Conservation (phyloP, 2,888 invertebrate species). For the Eustalomyia histrio region DNA sequence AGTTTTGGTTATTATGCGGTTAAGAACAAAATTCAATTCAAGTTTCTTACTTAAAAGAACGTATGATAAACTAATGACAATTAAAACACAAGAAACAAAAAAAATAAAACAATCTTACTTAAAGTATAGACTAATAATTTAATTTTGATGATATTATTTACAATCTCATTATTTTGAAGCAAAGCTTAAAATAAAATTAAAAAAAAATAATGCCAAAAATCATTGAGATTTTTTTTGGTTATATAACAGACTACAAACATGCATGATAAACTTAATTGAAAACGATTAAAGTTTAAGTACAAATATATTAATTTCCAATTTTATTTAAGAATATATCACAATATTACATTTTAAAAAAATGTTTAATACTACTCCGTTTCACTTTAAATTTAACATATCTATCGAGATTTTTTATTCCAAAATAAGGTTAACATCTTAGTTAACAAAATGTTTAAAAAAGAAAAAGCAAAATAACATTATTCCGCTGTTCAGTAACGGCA, state of each 20-base stretch:
- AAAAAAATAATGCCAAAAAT: conserved; percentile 53
- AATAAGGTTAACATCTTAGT: no score
- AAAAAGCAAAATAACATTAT: no score
- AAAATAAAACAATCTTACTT: conserved; percentile 42
- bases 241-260: conserved; percentile 9
- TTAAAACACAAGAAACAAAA: conserved; percentile 41
- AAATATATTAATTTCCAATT: conserved; percentile 4
- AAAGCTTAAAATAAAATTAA: conserved; percentile 22
- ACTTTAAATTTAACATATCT: no score
- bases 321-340: no score
- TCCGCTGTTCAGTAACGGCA: no score
- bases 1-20: conserved; percentile 36
- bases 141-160: conserved; percentile 53
- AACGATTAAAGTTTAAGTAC: conserved; percentile 43
- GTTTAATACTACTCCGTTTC: no score
- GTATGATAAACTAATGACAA: neutral
- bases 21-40: conserved; percentile 36
- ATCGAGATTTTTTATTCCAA: no score
- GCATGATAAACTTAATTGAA: conserved; percentile 18
- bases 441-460: no score
- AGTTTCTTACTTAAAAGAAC: neutral
- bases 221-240: conserved; percentile 31
- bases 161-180: conserved; percentile 44
- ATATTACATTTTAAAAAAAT: no score
- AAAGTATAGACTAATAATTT: conserved; percentile 41